Percentiles rank a stretch among this genome's conserved stretches.
These are phyloP conservation scores for Calonectris borealis DNA, from an alignment of 2,113 vertebrate genomes.

Conservation along the genomic window DNA sequence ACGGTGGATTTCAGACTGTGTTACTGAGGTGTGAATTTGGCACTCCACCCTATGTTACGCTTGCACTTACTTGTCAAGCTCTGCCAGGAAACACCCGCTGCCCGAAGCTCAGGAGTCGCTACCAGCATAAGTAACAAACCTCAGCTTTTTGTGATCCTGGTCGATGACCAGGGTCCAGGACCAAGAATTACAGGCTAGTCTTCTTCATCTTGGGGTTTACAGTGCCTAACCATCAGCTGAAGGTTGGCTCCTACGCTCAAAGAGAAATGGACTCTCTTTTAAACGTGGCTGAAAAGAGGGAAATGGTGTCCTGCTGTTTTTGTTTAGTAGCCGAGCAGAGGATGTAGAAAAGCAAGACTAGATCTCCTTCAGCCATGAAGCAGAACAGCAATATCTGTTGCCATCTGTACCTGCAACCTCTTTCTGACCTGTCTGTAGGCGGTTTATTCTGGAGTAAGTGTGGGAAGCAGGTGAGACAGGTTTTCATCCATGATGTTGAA, in stretches of 20 bases:
- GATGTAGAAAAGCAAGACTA: not conserved
- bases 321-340: not conserved
- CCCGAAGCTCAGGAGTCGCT: rapidly evolving
- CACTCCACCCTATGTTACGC: rapidly evolving
- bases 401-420: not conserved
- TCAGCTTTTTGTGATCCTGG: not conserved
- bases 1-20: rapidly evolving
- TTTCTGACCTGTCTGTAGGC: not conserved
- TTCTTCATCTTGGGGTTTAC: not conserved
- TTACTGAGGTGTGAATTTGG: not conserved
- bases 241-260: rapidly evolving
- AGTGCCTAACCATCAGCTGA: not conserved
- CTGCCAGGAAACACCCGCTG: rapidly evolving
- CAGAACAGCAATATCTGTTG: not conserved
- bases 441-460: not conserved
- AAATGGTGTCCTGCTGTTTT: not conserved
- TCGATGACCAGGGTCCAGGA: not conserved
- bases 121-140: rapidly evolving
- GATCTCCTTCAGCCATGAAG: not conserved
- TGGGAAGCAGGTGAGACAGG: not conserved
- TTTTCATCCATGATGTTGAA: not conserved
- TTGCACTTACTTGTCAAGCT: not conserved
- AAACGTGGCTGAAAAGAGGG: not conserved
- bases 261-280: not conserved
- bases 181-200: not conserved